Percentiles rank a stretch among this genome's conserved stretches.
Evolutionary conservation across 2,888 invertebrate genomes (phyloP).

Genomic region (Pollenia labialis): DNA sequence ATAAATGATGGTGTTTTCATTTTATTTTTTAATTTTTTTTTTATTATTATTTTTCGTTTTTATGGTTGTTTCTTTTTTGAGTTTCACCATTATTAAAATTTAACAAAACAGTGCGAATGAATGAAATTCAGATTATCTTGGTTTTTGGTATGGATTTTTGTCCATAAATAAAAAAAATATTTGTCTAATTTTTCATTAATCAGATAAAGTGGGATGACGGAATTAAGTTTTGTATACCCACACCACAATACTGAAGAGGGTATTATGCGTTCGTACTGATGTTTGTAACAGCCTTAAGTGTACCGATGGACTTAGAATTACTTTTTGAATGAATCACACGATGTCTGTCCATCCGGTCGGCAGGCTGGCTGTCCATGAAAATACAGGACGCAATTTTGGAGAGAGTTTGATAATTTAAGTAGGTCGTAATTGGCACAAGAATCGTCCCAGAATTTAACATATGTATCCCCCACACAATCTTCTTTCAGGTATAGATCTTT

Average conservation of each 20-base stretch:
- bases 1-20: conserved; percentile 9
- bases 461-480: not conserved
- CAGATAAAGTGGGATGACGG: conserved; percentile 24
- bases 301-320: too few species aligned
- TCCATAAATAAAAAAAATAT: not conserved
- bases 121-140: not conserved
- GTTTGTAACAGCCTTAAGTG: too few species aligned
- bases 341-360: too few species aligned
- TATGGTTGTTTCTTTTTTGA: not conserved
- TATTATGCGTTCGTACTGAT: too few species aligned
- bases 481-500: too few species aligned
- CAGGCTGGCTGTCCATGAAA: too few species aligned
- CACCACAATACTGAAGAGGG: too few species aligned
- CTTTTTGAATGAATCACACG: too few species aligned
- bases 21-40: not conserved
- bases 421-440: too few species aligned
- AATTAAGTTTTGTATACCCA: not conserved
- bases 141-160: not conserved
- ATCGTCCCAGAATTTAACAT: too few species aligned
- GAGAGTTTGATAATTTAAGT: too few species aligned
- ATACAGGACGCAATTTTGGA: too few species aligned
- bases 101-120: not conserved
- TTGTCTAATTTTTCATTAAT: conserved; percentile 10
- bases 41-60: not conserved
- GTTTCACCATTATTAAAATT: not conserved